phyloP scores from a whole-genome alignment of 2,888 invertebrate species.

The Dryobota labecula region DNA sequence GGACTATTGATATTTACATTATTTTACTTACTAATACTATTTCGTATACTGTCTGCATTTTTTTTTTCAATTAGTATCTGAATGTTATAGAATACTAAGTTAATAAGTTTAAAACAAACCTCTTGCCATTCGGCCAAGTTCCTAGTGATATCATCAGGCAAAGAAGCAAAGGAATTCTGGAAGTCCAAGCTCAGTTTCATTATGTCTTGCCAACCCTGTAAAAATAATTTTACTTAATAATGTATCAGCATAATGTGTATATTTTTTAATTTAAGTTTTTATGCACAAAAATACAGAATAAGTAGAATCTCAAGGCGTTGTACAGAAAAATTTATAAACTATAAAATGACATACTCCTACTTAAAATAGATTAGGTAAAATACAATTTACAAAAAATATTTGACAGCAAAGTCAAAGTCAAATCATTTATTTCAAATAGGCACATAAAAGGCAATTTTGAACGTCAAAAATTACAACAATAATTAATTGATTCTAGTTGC shows the following conservation, averaged over 20 bases:
- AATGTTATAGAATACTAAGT: not conserved
- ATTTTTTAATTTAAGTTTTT: no score
- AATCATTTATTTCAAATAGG: no score
- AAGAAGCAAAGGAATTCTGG: constrained; percentile 91
- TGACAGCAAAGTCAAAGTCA: no score
- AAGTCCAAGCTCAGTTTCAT: constrained; percentile 93
- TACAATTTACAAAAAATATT: no score
- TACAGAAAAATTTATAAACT: no score
- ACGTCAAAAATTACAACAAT: no score
- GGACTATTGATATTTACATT: not conserved
- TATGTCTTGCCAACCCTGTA: constrained; percentile 95
- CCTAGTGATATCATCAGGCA: constrained; percentile 92
- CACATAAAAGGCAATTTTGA: no score
- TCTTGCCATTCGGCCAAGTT: constrained; percentile 92
- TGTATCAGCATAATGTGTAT: not conserved
- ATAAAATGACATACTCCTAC: no score
- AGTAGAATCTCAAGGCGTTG: no score
- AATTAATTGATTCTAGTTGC: no score
- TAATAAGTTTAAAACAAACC: constrained; percentile 82
- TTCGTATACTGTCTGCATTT: not conserved
- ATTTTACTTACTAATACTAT: not conserved
- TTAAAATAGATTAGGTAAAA: no score
- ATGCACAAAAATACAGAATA: no score
- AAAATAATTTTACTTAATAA: not conserved
- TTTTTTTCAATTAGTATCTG: not conserved